Evolutionary conservation across 2,113 vertebrate species (phyloP).

Genomic region (Laticauda colubrina): DNA sequence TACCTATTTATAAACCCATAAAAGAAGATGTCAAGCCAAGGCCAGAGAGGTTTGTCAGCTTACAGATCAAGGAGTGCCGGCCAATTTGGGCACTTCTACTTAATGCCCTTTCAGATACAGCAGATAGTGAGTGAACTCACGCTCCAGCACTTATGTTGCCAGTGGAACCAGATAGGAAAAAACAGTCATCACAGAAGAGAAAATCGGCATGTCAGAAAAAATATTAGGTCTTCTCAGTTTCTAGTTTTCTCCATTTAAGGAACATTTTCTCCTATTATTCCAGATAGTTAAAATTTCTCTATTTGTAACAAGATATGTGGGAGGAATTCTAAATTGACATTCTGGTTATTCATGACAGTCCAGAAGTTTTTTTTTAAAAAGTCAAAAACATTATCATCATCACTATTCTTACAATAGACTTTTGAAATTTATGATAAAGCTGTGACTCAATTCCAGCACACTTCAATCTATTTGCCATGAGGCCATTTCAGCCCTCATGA

Average conservation of each 20-base stretch:
- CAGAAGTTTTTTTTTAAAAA: background rate
- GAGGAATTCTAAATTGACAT: background rate
- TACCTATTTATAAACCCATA: background rate
- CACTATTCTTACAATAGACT: constrained; percentile 27
- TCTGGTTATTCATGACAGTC: background rate
- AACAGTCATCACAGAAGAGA: background rate
- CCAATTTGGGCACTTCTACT: background rate
- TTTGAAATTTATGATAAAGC: constrained; percentile 33
- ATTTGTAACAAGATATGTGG: constrained; percentile 5
- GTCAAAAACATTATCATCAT: background rate
- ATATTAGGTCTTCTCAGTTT: background rate
- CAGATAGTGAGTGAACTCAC: background rate
- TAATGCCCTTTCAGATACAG: background rate
- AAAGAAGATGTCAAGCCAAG: background rate
- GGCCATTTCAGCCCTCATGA: background rate
- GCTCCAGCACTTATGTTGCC: background rate
- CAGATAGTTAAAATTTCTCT: background rate
- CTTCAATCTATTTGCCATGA: background rate
- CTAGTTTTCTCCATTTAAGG: background rate
- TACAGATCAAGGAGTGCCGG: background rate
- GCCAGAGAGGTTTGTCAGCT: background rate
- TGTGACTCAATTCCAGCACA: constrained; percentile 17
- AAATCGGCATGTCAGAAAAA: background rate
- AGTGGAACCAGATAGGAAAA: background rate
- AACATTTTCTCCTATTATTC: background rate